Conservation (phyloP, 2,888 invertebrate species). For the Trichopoda pennipes region DNA sequence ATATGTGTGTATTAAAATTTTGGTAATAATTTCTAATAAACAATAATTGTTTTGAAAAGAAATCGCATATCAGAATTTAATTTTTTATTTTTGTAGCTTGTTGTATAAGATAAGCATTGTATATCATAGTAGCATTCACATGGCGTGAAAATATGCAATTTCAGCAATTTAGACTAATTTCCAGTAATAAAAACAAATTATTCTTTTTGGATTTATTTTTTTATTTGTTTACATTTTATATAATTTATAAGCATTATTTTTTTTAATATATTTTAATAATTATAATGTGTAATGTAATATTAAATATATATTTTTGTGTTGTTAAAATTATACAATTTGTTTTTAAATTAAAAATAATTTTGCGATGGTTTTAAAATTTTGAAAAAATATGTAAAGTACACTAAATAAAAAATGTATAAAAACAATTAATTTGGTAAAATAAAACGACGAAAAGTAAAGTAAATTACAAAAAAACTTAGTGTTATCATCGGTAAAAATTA, state of each 20-base stretch:
- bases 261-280: slow-evolving; percentile 58
- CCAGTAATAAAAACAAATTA: background rate
- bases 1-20: too few relatives aligned
- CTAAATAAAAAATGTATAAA: slow-evolving; percentile 30
- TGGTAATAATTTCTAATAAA: too few relatives aligned
- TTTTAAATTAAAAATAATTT: slow-evolving; percentile 54
- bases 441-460: background rate
- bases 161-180: background rate
- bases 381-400: slow-evolving; percentile 14
- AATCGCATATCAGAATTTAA: too few relatives aligned
- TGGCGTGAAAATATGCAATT: too few relatives aligned
- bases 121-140: too few relatives aligned
- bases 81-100: too few relatives aligned
- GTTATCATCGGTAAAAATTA: background rate
- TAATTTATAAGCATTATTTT: slow-evolving; percentile 76
- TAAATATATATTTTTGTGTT: slow-evolving; percentile 48
- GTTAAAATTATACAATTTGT: slow-evolving; percentile 68
- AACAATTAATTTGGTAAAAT: background rate
- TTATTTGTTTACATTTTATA: slow-evolving; percentile 76
- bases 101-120: too few relatives aligned
- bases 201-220: slow-evolving; percentile 73
- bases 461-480: background rate
- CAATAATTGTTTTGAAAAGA: too few relatives aligned
- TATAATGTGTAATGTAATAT: slow-evolving; percentile 64
- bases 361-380: slow-evolving; percentile 34